Evolutionary conservation across 1,140 invertebrate species (phyloP).

Genomic region (Drosophila pallidifrons): DNA sequence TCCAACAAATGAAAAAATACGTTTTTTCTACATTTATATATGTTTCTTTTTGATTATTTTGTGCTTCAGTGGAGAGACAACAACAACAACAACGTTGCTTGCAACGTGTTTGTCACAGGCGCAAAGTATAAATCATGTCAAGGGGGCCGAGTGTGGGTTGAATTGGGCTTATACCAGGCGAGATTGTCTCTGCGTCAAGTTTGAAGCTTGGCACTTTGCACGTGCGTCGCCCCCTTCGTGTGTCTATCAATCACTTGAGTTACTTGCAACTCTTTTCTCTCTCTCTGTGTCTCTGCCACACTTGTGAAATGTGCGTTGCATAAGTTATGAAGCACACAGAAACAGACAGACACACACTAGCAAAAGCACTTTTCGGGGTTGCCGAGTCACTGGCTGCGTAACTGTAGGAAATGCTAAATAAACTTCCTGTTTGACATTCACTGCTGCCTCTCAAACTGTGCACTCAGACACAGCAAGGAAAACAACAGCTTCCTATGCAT

Average conservation of each 20-base stretch:
- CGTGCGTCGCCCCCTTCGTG: conserved; percentile 46
- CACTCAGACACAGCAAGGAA: background rate
- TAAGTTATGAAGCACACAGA: conserved; percentile 45
- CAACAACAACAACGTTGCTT: conserved; percentile 1
- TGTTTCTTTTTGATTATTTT: conserved; percentile 32
- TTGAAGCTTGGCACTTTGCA: conserved; percentile 43
- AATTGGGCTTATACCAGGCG: conserved; percentile 4
- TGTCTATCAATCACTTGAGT: conserved; percentile 66
- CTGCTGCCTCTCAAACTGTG: conserved; percentile 29
- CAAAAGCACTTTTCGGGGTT: background rate
- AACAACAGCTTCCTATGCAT: conserved; percentile 54
- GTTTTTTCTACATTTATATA: conserved; percentile 1
- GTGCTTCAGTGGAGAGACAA: conserved; percentile 9
- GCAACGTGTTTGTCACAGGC: conserved; percentile 56
- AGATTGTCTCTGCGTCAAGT: background rate
- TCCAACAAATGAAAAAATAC: conserved; percentile 14
- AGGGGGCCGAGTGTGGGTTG: conserved; percentile 20
- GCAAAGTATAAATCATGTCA: conserved; percentile 68
- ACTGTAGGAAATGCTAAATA: conserved; percentile 1
- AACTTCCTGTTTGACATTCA: conserved; percentile 21
- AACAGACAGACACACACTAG: background rate
- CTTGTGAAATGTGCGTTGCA: conserved; percentile 59
- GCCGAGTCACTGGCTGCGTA: background rate
- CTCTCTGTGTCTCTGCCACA: conserved; percentile 46
- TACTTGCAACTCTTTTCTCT: conserved; percentile 39